Base-by-base conservation (phyloP, 1,140 invertebrate species). In the Brachionus plicatilis region DNA sequence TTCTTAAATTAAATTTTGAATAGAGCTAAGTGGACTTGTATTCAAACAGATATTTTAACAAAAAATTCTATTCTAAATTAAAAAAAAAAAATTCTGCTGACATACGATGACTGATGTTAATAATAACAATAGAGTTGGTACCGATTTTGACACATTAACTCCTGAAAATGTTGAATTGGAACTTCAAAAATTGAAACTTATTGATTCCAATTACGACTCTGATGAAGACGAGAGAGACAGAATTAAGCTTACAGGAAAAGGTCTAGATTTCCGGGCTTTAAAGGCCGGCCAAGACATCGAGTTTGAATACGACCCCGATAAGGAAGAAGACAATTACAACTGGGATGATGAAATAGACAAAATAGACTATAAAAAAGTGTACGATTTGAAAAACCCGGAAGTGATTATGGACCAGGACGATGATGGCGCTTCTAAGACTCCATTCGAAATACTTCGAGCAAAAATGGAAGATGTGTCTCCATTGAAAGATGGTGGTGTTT, bases 361-460 rank as follows among this genome's bases (percentile, higher is more conserved):
- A 45, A 82, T 82, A 65, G 79, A 82, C 41, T 82, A 82, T 45
- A 68, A 60, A 68, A 82, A 82, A 68, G 60, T 82, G 6, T 82
- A 82, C 14, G 29, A 60, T 27, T 20, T 60, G 20, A 82, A 82
- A 43, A 82, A 65, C 24, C 33, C 79, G 2, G 79, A 60, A 33
- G n/a, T 82, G 3, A 37, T 68, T 14, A 45, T 65, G 14, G 82
- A 84, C 3, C 33, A 84, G 70, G 65, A 84, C 27, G 82, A 84
- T n/a, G 12, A 60, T 75, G 43, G 43, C 12, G 14, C n/a, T 17
- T 29, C n/a, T 3, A 60, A 45, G 37, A 82, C 82, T 20, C 66
- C 66, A 20, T 84, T 84, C 20, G 82, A 84, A 56, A 84, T 47
- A 27, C 53, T 84, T 6, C 12, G 41, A 29, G 17, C 37, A n/a